Evolutionary conservation across 1,140 invertebrate species (phyloP), one percentile per base, ranked within the genome.

Genomic region (Maconellicoccus hirsutus): DNA sequence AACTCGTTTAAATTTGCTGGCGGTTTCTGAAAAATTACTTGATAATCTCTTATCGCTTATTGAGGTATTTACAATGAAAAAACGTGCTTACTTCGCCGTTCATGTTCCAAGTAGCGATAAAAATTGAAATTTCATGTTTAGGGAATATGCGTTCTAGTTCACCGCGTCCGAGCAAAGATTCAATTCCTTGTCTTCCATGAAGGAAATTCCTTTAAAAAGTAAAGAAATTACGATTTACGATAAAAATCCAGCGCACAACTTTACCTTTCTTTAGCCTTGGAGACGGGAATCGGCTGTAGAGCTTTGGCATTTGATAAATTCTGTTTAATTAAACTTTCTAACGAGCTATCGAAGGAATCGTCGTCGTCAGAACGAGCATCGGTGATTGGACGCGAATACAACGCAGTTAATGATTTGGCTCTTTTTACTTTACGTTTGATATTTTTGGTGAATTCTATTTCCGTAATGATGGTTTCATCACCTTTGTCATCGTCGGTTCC

Each of bases 91-190:
- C 85, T 84, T 92, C 91, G 14, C 91, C 91, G 81, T 94, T 94
- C 92, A 97, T 96, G 79, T 98, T 98, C 94, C 94, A 98, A 4
- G 93, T 94, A 0, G 92, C 93, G 71, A 96, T 86, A 82, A 94
- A 95, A 73, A 98, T 87, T 74, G 85, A 88, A 0, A 96, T 81
- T 81, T 92, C 88, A 74, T 90, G 84, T 76, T 90, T 87, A 4
- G 92, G 92, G 76, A 97, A 86, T 25, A 92, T 89, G 78, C 91
- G 87, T 74, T 92, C 87, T 59, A 98, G 81, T 77, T 96, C 93
- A 26, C 85, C 84, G 8, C 87, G 82, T 10, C 93, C 92, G 1
- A 96, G 79, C 16, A 96, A 77, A 21, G 90, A 90, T 76, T 88
- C 87, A 4, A 87, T 86, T 33, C 89, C 89, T 70, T 91, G 82